Base-by-base conservation (phyloP, 2,888 invertebrate species). In the Eupithecia subumbrata region DNA sequence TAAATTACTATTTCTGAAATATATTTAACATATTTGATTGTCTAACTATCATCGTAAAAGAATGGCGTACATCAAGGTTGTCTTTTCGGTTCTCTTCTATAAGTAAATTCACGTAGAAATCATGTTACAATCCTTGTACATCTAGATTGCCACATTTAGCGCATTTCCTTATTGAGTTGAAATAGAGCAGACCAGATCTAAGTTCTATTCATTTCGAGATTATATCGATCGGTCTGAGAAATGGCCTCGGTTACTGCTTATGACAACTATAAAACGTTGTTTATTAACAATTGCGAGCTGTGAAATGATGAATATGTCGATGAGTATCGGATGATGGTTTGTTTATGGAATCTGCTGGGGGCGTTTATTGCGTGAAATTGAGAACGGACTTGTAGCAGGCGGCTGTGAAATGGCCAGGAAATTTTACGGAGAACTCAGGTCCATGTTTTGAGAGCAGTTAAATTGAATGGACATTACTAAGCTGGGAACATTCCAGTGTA, bases 211-310 rank as follows among this genome's bases (percentile, higher is more conserved):
- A 78, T 76, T 66, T 67, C 60, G 72, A 79, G 80, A 80, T 80
- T 66, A 75, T 70, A 82, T 79, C 80, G 77, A 75, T 78, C 78
- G 78, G 77, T 81, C 86, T 88, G 86, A 87, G 86, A 87, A 89
- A 89, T 87, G 83, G 81, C 80, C 80, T 84, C 83, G 82, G 85
- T 86, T 88, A 89, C 86, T 88, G 86, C 84, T 85, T 82, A 84
- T 86, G 89, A 88, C 89, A 86, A 85, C 86, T 85, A 88, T 87
- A 86, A 88, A 86, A 85, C 78, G 76, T 83, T 82, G 85, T 88
- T 88, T 89, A 89, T 88, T 83, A 84, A 78, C 81, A 81, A 82
- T 84, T 83, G 82, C 82, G 82, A 84, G 84, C 82, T 80, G 81
- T 82, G 81, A 81, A 76, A 77, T 84, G 84, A 88, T 86, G 84